Evolutionary conservation across 2,888 invertebrate species (phyloP).

Genomic region (Ariolimax columbianus): DNA sequence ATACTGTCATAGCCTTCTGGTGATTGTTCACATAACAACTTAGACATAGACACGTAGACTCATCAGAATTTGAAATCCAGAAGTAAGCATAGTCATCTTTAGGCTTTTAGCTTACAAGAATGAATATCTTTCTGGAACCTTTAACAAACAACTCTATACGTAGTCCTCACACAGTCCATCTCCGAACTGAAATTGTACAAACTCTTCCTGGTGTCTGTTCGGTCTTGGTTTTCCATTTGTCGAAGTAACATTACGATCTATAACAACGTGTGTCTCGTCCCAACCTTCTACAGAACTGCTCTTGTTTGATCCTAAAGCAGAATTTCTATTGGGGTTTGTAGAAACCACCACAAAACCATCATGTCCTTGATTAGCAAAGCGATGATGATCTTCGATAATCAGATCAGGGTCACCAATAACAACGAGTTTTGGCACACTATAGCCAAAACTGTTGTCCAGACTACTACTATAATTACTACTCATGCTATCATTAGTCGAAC

Average conservation of each 20-base stretch:
- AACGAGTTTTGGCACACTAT: not conserved
- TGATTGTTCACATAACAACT: too few relatives aligned
- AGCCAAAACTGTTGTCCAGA: not conserved
- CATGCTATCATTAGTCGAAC: not conserved
- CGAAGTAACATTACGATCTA: too few relatives aligned
- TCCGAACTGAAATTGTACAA: not conserved
- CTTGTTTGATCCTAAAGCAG: not conserved
- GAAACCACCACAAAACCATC: not conserved
- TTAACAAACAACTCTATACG: not conserved
- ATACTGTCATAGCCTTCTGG: too few relatives aligned
- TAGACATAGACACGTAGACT: too few relatives aligned
- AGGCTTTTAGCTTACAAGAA: too few relatives aligned
- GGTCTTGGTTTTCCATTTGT: not conserved
- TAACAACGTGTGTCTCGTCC: not conserved
- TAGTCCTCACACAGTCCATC: not conserved
- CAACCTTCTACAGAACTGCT: not conserved
- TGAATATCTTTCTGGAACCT: not conserved
- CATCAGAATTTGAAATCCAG: too few relatives aligned
- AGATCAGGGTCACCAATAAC: slow-evolving; percentile 3
- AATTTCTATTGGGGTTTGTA: not conserved
- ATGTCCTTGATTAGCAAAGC: not conserved
- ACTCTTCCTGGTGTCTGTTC: too few relatives aligned
- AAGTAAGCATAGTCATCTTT: too few relatives aligned
- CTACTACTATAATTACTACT: slow-evolving; percentile 6
- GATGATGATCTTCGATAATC: not conserved